These are phyloP conservation scores for Diadromus collaris DNA, from an alignment of 2,888 invertebrate genomes.

Conservation along the genomic window DNA sequence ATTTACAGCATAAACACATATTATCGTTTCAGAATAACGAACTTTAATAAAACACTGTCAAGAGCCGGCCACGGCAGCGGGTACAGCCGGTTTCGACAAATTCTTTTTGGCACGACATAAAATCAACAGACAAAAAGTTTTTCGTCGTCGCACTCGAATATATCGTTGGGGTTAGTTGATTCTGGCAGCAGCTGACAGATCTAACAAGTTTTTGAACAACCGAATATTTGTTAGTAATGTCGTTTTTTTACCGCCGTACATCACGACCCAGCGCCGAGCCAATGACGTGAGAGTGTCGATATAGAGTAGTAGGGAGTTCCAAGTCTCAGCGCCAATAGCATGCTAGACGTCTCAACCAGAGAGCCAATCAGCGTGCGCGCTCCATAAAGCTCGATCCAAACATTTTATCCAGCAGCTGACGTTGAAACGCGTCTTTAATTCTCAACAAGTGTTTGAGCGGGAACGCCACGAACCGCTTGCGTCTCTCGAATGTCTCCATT, in stretches of 20 bases:
- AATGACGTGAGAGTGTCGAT: too few relatives aligned
- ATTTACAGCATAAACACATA: background rate
- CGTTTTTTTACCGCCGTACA: too few relatives aligned
- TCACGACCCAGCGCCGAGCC: too few relatives aligned
- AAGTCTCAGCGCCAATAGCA: background rate
- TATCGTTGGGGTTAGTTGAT: background rate
- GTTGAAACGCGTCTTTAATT: constrained; percentile 1
- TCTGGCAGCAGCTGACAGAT: background rate
- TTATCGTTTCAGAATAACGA: background rate
- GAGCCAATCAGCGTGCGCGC: background rate
- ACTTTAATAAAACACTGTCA: background rate
- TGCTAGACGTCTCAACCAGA: background rate
- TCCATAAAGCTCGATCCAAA: background rate
- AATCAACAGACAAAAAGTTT: background rate
- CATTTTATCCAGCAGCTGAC: background rate
- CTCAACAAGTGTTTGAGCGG: constrained; percentile 61
- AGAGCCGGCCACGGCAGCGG: background rate
- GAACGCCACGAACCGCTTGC: constrained; percentile 37
- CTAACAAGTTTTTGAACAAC: background rate
- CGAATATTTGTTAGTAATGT: too few relatives aligned
- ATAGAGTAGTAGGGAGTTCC: too few relatives aligned
- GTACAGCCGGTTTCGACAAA: background rate
- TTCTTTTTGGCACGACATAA: background rate
- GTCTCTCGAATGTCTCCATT: constrained; percentile 3
- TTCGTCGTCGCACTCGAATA: background rate